Evolutionary conservation across 2,888 invertebrate species (phyloP), one percentile per base, ranked within the genome.

Genomic region (Silvanus unidentatus): DNA sequence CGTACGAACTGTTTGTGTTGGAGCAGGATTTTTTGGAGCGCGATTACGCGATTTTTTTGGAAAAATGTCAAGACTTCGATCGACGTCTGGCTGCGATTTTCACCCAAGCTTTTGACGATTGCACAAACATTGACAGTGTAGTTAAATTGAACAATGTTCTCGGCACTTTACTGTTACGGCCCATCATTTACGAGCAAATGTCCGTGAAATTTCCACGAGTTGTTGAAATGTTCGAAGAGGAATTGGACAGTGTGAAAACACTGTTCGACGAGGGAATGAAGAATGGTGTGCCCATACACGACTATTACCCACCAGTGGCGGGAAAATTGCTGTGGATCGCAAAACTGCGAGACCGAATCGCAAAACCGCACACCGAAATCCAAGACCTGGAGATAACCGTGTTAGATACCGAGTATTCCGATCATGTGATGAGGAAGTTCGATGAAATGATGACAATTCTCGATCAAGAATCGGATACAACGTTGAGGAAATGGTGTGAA

Each of bases 21-120:
- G 81, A 82, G 50, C 80, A 84, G 53, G 64, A 74, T 3, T 73
- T 74, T 1, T 92, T 94, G 61, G 63, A 79, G 1, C 64, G 70
- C 0, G 90, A 92, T 59, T 79, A 81, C 49, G 60, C 73, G 0
- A 66, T 69, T 1, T 90, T 90, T 65, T 73, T 78, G 60, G 69
- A 67, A 1, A 80, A 80, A 47, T 71, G 82, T 1, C 76, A 79
- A 16, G 85, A 88, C 59, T 79, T 87, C 41, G 94, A 95, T 64
- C 76, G 85, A 47, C 75, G 85, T 49, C 73, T 95, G 29, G 88
- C 88, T 0, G 82, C 87, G 12, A 79, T 92, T 49, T 87, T 93
- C 60, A 78, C 82, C 9, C 84, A 86, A 62, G 88, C 86, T 0
- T 84, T 91, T 55, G 84, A 86, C 45, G 93, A 94, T 60, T 89